Conservation (phyloP, 2,888 invertebrate genomes). For the Cataglyphis livida region DNA sequence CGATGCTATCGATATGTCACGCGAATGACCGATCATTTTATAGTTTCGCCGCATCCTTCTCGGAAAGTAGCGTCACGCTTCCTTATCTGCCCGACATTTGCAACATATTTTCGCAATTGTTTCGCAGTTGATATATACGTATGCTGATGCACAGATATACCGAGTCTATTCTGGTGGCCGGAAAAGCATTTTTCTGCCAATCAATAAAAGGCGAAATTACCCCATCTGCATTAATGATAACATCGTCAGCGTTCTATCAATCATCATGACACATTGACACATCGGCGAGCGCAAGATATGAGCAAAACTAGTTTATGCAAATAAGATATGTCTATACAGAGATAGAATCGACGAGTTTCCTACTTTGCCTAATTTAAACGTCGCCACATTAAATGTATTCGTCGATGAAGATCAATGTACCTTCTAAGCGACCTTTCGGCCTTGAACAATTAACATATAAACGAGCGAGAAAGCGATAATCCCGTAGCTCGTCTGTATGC, state of each 20-base stretch:
- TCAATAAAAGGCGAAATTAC: constrained; percentile 21
- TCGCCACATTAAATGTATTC: not conserved
- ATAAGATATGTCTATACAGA: not conserved
- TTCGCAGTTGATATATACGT: constrained; percentile 12
- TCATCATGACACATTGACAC: constrained; percentile 33
- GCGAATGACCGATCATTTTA: constrained; percentile 37
- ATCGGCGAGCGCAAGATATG: not conserved
- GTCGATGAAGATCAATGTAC: constrained; percentile 47
- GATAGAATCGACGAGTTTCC: not conserved
- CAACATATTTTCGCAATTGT: constrained; percentile 27
- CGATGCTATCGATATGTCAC: constrained; percentile 19
- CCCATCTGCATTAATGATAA: constrained; percentile 37
- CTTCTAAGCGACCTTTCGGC: constrained; percentile 52
- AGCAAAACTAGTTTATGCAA: constrained; percentile 38
- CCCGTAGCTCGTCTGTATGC: constrained; percentile 47
- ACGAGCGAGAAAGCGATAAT: constrained; percentile 51
- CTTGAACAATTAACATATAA: constrained; percentile 41
- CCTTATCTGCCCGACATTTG: constrained; percentile 43
- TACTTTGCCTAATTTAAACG: not conserved
- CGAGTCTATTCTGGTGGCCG: not conserved
- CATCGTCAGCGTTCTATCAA: constrained; percentile 18
- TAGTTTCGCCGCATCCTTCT: constrained; percentile 23
- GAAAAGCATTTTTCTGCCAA: constrained; percentile 33
- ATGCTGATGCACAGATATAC: not conserved
- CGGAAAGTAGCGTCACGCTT: constrained; percentile 30